phyloP scores from a whole-genome alignment of 2,888 invertebrate genomes.

The Drosophila conformis region DNA sequence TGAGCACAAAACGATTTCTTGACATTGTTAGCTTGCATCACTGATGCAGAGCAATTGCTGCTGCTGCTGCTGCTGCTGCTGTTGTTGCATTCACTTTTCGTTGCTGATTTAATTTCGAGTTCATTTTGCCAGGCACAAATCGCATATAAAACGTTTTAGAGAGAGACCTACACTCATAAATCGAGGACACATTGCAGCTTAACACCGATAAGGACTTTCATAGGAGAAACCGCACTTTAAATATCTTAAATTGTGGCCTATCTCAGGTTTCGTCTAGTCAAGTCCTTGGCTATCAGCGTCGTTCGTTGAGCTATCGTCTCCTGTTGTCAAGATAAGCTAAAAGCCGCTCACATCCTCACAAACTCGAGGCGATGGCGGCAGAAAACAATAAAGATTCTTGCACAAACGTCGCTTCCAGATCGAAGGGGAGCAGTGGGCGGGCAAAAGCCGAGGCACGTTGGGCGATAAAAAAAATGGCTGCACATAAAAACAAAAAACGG shows the following conservation, averaged over 20 bases:
- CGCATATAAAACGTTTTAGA: constrained; percentile 56
- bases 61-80: constrained; percentile 3
- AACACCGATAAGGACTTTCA: constrained; percentile 23
- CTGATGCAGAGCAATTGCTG: constrained; percentile 13
- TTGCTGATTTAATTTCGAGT: constrained; percentile 72
- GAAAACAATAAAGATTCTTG: constrained; percentile 78
- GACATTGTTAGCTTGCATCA: constrained; percentile 44
- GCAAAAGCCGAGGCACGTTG: constrained; percentile 49
- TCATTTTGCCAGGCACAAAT: constrained; percentile 62
- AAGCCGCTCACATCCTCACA: constrained; percentile 43
- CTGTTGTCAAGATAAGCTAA: constrained; percentile 46
- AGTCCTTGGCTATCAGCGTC: constrained; percentile 15
- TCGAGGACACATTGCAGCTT: constrained; percentile 28
- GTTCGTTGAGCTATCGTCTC: constrained; percentile 7
- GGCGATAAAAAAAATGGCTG: constrained; percentile 71
- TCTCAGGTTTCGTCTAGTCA: constrained; percentile 8
- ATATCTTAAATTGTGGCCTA: constrained; percentile 22
- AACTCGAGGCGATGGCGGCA: constrained; percentile 48
- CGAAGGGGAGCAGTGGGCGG: constrained; percentile 37
- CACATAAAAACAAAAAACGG: constrained; percentile 60
- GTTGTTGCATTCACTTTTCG: constrained; percentile 28
- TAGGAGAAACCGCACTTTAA: constrained; percentile 17
- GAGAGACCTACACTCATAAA: constrained; percentile 10
- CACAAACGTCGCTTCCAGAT: constrained; percentile 66
- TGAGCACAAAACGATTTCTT: constrained; percentile 55